Evolutionary conservation across 1,140 invertebrate species (phyloP).

Genomic region (Drosophila nasuta): DNA sequence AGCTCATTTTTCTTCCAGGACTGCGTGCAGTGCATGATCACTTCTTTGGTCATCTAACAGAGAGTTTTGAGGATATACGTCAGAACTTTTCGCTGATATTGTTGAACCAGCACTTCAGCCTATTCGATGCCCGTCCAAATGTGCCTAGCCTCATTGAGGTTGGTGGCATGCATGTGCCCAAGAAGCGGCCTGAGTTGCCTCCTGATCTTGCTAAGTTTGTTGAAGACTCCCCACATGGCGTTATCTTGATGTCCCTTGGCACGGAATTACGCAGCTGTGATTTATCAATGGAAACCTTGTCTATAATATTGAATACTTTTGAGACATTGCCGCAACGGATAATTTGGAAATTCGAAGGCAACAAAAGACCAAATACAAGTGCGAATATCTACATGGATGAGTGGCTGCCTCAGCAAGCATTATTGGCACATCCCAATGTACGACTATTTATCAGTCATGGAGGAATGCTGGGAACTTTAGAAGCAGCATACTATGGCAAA

Average conservation of each 20-base stretch:
- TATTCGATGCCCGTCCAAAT: slow-evolving; percentile 57
- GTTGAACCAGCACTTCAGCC: slow-evolving; percentile 71
- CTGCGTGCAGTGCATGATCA: slow-evolving; percentile 44
- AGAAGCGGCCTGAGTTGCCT: slow-evolving; percentile 78
- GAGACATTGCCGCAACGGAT: slow-evolving; percentile 87
- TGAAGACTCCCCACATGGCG: slow-evolving; percentile 86
- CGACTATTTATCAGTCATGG: slow-evolving; percentile 90
- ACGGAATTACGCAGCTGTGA: slow-evolving; percentile 86
- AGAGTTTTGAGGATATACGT: slow-evolving; percentile 45
- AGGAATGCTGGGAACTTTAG: slow-evolving; percentile 89
- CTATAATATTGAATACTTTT: slow-evolving; percentile 86
- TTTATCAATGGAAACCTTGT: slow-evolving; percentile 85
- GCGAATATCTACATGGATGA: slow-evolving; percentile 87
- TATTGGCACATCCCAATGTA: slow-evolving; percentile 89
- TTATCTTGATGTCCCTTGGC: slow-evolving; percentile 87
- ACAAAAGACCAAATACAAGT: slow-evolving; percentile 85
- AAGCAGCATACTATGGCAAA: slow-evolving; percentile 89
- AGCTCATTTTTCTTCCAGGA: slow-evolving; percentile 44
- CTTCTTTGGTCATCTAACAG: slow-evolving; percentile 57
- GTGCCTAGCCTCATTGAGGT: slow-evolving; percentile 69
- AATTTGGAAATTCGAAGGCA: slow-evolving; percentile 89
- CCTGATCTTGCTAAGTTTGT: slow-evolving; percentile 84
- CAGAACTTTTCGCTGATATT: slow-evolving; percentile 61
- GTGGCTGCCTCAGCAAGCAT: slow-evolving; percentile 90
- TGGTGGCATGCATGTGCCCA: slow-evolving; percentile 85